These are phyloP conservation scores for Salvator merianae DNA, from an alignment of 2,113 vertebrate species.

Conservation along the genomic window DNA sequence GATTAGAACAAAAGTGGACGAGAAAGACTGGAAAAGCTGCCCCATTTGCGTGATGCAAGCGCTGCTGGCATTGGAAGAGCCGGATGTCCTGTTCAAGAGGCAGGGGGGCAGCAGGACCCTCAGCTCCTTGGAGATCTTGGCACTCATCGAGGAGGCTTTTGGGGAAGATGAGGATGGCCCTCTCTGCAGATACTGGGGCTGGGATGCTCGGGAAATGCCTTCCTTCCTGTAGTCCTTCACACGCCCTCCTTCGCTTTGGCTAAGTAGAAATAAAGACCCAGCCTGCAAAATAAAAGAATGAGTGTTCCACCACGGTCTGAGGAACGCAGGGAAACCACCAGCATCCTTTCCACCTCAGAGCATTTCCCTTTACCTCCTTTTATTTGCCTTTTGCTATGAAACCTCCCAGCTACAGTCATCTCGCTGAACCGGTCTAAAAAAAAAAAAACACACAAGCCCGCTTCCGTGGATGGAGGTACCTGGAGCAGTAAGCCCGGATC, in stretches of 20 bases:
- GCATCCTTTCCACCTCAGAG: background rate
- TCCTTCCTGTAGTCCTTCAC: background rate
- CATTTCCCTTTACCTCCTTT: background rate
- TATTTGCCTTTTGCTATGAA: slow-evolving; percentile 19
- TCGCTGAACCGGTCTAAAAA: too few relatives aligned
- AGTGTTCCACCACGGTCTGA: slow-evolving; percentile 36
- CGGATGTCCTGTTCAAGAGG: slow-evolving; percentile 81
- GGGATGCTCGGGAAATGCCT: slow-evolving; percentile 28
- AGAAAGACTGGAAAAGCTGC: slow-evolving; percentile 89
- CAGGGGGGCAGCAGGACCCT: slow-evolving; percentile 84
- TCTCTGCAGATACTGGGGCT: slow-evolving; percentile 31
- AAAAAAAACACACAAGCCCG: background rate
- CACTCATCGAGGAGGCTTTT: slow-evolving; percentile 83
- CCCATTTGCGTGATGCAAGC: slow-evolving; percentile 90
- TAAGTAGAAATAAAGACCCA: slow-evolving; percentile 47
- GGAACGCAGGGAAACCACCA: background rate
- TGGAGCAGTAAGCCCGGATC: background rate
- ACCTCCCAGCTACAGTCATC: background rate
- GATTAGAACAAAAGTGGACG: slow-evolving; percentile 91
- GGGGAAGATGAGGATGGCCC: slow-evolving; percentile 54
- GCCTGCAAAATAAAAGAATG: slow-evolving; percentile 71
- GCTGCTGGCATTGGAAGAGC: slow-evolving; percentile 72
- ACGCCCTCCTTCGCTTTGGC: slow-evolving; percentile 41
- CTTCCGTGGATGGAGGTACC: background rate
- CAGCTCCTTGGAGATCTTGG: slow-evolving; percentile 83